These are phyloP conservation scores for Solenopsis fugax DNA, from an alignment of 1,140 invertebrate species.

Conservation along the genomic window DNA sequence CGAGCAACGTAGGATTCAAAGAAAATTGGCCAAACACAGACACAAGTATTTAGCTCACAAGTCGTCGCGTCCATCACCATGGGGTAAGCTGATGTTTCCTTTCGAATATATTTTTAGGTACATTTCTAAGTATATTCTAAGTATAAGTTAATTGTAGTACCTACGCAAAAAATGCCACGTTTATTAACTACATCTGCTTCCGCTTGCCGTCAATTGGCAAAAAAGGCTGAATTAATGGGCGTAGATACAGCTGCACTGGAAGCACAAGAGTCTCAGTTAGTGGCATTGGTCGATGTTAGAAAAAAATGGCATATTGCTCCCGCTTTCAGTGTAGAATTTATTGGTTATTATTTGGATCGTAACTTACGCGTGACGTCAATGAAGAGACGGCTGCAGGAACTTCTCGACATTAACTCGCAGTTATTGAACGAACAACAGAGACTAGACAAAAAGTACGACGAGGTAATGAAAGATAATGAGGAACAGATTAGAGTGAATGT, in stretches of 20 bases:
- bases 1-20: slow-evolving; percentile 91
- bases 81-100: slow-evolving; percentile 89
- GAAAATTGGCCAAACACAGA: slow-evolving; percentile 92
- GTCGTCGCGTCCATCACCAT: slow-evolving; percentile 92
- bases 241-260: slow-evolving; percentile 93
- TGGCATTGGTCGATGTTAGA: slow-evolving; percentile 93
- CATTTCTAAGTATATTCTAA: background rate
- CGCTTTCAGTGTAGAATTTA: slow-evolving; percentile 97
- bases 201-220: slow-evolving; percentile 93
- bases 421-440: slow-evolving; percentile 91
- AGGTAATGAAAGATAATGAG: slow-evolving; percentile 88
- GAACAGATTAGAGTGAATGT: slow-evolving; percentile 84
- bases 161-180: slow-evolving; percentile 97
- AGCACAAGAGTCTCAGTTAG: slow-evolving; percentile 92
- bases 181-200: slow-evolving; percentile 96
- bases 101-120: slow-evolving; percentile 7
- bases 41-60: slow-evolving; percentile 92
- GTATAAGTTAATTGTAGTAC: slow-evolving; percentile 88
- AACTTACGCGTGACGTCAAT: slow-evolving; percentile 92
- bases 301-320: slow-evolving; percentile 98
- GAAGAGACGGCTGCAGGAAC: slow-evolving; percentile 91
- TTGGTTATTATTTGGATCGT: slow-evolving; percentile 96
- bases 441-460: slow-evolving; percentile 92
- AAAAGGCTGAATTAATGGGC: slow-evolving; percentile 96
- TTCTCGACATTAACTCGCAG: slow-evolving; percentile 92